Base-by-base conservation (phyloP, 92 coral and sea anemone genomes). In the Palythoa caribaeorum region DNA sequence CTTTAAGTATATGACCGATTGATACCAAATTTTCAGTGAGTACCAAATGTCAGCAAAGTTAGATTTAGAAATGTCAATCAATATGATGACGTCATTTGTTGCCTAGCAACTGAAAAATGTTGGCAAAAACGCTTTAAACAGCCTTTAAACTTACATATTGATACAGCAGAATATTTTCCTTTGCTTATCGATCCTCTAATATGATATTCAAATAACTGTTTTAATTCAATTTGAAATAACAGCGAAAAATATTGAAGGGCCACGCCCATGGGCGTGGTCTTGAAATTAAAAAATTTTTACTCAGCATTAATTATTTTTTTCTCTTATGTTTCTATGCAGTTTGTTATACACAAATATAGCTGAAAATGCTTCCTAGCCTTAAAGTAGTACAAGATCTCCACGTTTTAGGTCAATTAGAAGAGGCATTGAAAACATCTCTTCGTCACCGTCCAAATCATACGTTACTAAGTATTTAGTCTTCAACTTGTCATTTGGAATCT, bases 381-480 rank as follows among this genome's bases (percentile, higher is more conserved):
- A 19, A 19, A 68, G 37, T 19, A 16, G 9, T 68, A 17, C 37
- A 39, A 73, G 57, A 51, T 40, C 54, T 73, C 78, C 78, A 13
- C 78, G 35, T 73, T 73, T 73, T 20, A 73, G 54, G 21, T 73
- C 78, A 73, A 16, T 73, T 17, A 73, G 78, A 73, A 73, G 78
- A 73, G 78, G 57, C 78, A 73, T 40, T 12, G 55, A 73, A 73
- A 73, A 73, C 35, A 68, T 68, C 78, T 73, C 78, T 16, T 73
- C 78, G 55, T 73, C 78, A 11, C 57, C 78, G 53, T 73, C 55
- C 19, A 14, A 11, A n/a, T 73, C 78, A 73, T 73, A 73, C 35
- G 78, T 44, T 38, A 73, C 78, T 40, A 47, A 73, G 53, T 73
- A 73, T 47, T 39, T 38, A 73, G 78, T 73, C 35, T 40, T 73